A percentile compares a stretch with the other conserved stretches of the same genome.
Evolutionary conservation across 2,113 vertebrate genomes (phyloP).

Genomic region (Crotophaga sulcirostris): DNA sequence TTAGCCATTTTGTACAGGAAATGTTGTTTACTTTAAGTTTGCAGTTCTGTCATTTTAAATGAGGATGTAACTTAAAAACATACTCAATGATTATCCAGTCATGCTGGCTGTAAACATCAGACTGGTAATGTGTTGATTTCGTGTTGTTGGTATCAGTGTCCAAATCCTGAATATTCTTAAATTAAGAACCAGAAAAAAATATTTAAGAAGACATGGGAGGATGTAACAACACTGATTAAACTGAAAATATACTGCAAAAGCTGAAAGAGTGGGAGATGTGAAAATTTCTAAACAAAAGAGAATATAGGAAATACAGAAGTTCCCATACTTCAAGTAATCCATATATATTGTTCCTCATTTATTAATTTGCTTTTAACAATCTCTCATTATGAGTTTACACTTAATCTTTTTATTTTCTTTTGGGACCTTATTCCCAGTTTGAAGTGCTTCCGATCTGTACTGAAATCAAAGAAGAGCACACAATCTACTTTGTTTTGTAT

Average conservation of each 20-base stretch:
- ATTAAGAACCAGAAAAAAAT: background rate
- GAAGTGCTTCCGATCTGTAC: background rate
- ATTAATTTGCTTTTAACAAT: background rate
- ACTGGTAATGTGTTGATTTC: background rate
- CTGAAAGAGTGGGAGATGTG: background rate
- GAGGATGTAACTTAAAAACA: background rate
- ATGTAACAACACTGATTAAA: background rate
- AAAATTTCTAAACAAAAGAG: background rate
- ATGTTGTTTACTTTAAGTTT: background rate
- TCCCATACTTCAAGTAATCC: background rate
- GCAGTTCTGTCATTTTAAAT: background rate
- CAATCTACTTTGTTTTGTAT: background rate
- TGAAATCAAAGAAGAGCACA: background rate
- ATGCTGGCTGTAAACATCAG: background rate
- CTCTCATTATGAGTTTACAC: background rate
- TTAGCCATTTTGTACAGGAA: background rate
- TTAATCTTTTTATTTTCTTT: background rate
- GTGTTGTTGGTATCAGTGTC: background rate
- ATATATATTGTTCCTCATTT: background rate
- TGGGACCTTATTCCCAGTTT: background rate
- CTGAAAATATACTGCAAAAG: background rate
- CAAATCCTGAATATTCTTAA: background rate
- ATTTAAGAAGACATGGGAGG: background rate
- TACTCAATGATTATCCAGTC: background rate
- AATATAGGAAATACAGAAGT: background rate